Evolutionary conservation across 2,888 invertebrate species (phyloP).

Genomic region (Leptarthrus brevirostris): DNA sequence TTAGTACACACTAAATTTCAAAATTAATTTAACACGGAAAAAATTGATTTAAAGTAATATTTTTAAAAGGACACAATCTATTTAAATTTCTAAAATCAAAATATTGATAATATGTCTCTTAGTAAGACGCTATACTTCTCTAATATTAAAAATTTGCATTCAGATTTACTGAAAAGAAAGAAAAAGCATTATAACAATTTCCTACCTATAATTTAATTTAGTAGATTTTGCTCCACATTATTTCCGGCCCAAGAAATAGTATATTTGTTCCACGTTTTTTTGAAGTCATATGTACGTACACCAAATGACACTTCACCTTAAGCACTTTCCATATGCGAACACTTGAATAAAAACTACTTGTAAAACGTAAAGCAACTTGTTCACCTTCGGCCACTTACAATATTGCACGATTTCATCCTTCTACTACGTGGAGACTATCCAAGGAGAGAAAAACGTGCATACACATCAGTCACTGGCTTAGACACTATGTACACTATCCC

Average conservation of each 20-base stretch:
- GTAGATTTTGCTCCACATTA: not conserved
- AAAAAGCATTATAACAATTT: too few species aligned
- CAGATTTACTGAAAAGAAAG: too few species aligned
- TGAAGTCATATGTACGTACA: not conserved
- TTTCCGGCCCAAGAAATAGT: not conserved
- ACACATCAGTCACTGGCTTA: slow-evolving; percentile 41
- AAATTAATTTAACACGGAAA: too few species aligned
- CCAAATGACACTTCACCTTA: not conserved
- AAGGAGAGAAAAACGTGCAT: slow-evolving; percentile 23
- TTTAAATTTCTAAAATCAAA: too few species aligned
- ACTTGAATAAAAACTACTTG: not conserved
- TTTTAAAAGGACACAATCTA: too few species aligned
- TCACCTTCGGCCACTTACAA: slow-evolving; percentile 36
- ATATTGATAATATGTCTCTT: too few species aligned
- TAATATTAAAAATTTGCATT: too few species aligned
- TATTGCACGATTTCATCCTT: slow-evolving; percentile 33
- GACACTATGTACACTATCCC: slow-evolving; percentile 28
- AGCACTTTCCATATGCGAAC: not conserved
- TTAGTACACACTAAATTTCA: too few species aligned
- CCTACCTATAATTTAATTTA: not conserved
- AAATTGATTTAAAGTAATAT: too few species aligned
- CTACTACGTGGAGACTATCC: not conserved
- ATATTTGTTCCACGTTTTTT: not conserved
- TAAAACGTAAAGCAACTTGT: slow-evolving; percentile 12
- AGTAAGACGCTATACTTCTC: too few species aligned